A percentile compares a stretch with the other conserved stretches of the same genome.
Conservation (phyloP, 1,140 invertebrate species). For the Mesaphorura yosii region DNA sequence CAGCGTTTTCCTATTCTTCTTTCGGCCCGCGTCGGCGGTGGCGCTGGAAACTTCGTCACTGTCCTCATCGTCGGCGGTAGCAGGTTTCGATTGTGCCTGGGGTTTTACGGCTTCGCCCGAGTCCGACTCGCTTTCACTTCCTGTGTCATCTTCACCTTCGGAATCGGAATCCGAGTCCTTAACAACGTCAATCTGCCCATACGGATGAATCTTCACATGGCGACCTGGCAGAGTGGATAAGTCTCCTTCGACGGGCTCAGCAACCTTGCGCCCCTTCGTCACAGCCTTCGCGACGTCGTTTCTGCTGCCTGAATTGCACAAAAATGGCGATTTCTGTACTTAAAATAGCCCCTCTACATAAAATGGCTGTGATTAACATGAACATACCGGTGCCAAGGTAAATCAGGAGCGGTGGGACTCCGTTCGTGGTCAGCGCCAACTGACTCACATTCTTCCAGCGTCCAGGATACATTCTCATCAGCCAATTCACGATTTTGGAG, state of each 20-base stretch:
- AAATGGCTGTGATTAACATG: too few species aligned
- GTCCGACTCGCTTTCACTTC: too few species aligned
- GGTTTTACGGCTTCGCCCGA: too few species aligned
- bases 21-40: too few species aligned
- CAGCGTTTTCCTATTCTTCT: too few species aligned
- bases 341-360: too few species aligned
- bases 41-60: too few species aligned
- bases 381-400: slow-evolving; percentile 9
- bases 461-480: slow-evolving; percentile 21
- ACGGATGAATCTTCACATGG: slow-evolving; percentile 11
- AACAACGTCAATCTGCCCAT: slow-evolving; percentile 21
- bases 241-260: slow-evolving; percentile 12
- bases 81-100: too few species aligned
- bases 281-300: slow-evolving; percentile 13
- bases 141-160: too few species aligned
- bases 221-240: slow-evolving; percentile 20
- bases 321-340: background rate
- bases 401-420: slow-evolving; percentile 14
- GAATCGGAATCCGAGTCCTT: background rate
- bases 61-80: too few species aligned
- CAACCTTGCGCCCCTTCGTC: background rate
- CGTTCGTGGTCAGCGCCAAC: slow-evolving; percentile 11
- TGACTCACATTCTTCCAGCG: slow-evolving; percentile 24
- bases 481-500: slow-evolving; percentile 11
- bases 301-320: slow-evolving; percentile 11